Base-by-base conservation (phyloP, 2,797 vertebrate genomes). In the Phylloscopus collybita region DNA sequence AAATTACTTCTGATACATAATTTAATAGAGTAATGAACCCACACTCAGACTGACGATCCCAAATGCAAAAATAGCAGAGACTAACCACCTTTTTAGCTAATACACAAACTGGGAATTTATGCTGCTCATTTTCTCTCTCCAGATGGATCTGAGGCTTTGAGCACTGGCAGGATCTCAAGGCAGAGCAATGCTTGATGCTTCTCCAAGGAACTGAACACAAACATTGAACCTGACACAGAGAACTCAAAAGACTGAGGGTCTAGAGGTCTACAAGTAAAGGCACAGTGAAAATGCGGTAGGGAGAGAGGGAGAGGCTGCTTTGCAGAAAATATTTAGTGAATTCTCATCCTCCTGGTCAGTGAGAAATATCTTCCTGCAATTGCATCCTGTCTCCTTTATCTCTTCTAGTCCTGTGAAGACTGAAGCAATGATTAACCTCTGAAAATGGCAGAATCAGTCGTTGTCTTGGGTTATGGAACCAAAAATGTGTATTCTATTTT, bases 281-380 rank as follows among this genome's bases (percentile, higher is more conserved):
- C 27, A 29, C 5, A 49, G 16, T 29, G 56, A 51, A 84, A 67
- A 49, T 4, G 1, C 0, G 0, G 19, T 7, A 13, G 16, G 30
- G 9, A 54, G 8, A 72, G n/a, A 38, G 42, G 27, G 29, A 87
- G 42, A 50, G 29, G 50, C 36, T 51, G 30, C 53, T 50, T 9
- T 51, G 47, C 34, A 74, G 57, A 42, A 80, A 54, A 56, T 6
- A 62, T 19, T 67, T 23, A 47, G 29, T 59, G 51, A 59, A 26
- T 13, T 71, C 61, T 87, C 27, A 86, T 65, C 34, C 5, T 78
- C 29, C 65, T 29, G 6, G 51, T 73, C 5, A 0, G 3, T 32
- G 42, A 84, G 60, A 40, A 34, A 0, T 21, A 34, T 40, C 67
- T 70, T 70, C 47, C 45, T 57, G 19, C 45, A 38, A 15, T 3